Base-by-base conservation (phyloP, 2,888 invertebrate genomes). In the Netelia virgata region DNA sequence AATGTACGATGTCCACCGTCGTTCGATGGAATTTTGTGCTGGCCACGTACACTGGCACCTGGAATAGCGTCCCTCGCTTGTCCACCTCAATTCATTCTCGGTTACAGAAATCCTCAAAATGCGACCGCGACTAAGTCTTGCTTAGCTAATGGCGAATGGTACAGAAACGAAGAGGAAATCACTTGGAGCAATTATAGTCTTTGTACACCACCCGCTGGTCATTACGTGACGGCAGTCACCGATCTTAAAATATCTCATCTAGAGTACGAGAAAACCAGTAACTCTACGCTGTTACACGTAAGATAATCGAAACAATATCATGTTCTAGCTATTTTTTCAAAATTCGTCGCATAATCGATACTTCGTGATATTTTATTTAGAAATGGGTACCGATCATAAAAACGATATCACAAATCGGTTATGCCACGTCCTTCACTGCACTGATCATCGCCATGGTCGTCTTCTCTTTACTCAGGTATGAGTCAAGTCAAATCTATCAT, bases 21-120 rank as follows among this genome's bases (percentile, higher is more conserved):
- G n/a, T 95, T 95, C 91, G 95, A 95, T 87, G 94, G 94, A 0
- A 90, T 94, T 66, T 90, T 94, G 57, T 95, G 95, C 87, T 95
- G 95, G 95, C 93, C 94, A 0, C 90, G 91, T 36, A 94, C 94
- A 0, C 87, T 90, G 66, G 93, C 94, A 10, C 94, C 94, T 2
- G 86, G 88, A n/a, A 88, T 92, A 5, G 93, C 93, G 0, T 89
- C 87, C 10, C 92, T 94, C 63, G 91, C 93, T 0, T 95, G 95
- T 88, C 95, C 95, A 1, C 83, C 88, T 0, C 74, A 82, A 14
- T 86, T 76, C 1, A 83, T 88, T 14, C 75, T 89, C 1, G 87
- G 87, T n/a, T 86, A 84, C 70, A 73, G 68, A 9, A 82, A 81
- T 64, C 79, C 79, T 53, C 41, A 50, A 9, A 85, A 80, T 74